These are phyloP conservation scores for Eupithecia abbreviata DNA, from an alignment of 2,888 invertebrate genomes.

Conservation along the genomic window DNA sequence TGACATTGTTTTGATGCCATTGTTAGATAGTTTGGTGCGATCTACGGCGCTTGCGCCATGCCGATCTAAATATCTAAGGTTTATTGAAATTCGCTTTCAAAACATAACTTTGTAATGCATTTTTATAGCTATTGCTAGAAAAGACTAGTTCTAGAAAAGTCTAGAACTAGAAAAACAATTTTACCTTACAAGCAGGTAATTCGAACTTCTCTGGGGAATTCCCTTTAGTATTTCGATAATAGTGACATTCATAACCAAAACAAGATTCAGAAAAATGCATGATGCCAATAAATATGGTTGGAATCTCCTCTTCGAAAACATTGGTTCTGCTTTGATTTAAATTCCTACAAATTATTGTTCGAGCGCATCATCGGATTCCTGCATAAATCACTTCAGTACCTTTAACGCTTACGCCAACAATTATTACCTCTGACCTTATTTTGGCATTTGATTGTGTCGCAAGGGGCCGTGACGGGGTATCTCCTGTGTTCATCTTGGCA, in stretches of 20 bases:
- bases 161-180: no score
- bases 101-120: background rate
- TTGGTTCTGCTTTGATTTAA: slow-evolving; percentile 8
- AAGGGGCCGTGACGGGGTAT: slow-evolving; percentile 72
- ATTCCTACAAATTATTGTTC: slow-evolving; percentile 45
- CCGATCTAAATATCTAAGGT: slow-evolving; percentile 24
- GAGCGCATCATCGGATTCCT: slow-evolving; percentile 66
- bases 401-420: slow-evolving; percentile 42
- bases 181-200: background rate
- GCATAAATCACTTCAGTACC: slow-evolving; percentile 74
- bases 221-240: background rate
- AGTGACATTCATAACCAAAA: background rate
- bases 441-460: slow-evolving; percentile 80
- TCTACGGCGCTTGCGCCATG: slow-evolving; percentile 61
- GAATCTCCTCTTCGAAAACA: background rate
- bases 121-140: background rate
- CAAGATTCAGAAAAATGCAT: background rate
- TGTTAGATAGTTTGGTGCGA: slow-evolving; percentile 69
- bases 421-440: slow-evolving; percentile 80
- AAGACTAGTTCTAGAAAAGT: background rate
- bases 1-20: slow-evolving; percentile 78
- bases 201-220: background rate
- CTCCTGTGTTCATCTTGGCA: slow-evolving; percentile 47
- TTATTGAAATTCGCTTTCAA: slow-evolving; percentile 27
- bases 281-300: background rate